A percentile compares a stretch with the other conserved stretches of the same genome.
Conservation (phyloP, 1,140 invertebrate species). For the Trichomalopsis sarcophagae region DNA sequence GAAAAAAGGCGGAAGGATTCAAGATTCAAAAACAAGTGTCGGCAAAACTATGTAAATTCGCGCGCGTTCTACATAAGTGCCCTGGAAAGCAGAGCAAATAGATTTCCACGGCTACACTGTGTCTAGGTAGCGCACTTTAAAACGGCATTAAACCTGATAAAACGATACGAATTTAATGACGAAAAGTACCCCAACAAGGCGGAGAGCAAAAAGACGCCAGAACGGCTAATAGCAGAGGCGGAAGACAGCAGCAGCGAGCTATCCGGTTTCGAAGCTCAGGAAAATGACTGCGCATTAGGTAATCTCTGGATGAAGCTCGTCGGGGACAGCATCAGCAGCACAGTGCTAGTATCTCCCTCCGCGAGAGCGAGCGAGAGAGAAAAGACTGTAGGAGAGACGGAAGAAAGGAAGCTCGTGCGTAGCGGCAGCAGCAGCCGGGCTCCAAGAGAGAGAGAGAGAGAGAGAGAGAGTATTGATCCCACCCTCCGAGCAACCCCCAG, state of each 20-base stretch:
- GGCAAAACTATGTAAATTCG: background rate
- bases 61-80: background rate
- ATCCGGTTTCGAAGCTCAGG: constrained; percentile 24
- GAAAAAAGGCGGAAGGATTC: background rate
- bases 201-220: background rate
- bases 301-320: constrained; percentile 39
- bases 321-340: constrained; percentile 43
- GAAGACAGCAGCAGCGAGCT: constrained; percentile 22
- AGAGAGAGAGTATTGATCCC: constrained; percentile 74
- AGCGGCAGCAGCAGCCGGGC: constrained; percentile 39
- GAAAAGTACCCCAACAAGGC: background rate
- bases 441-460: constrained; percentile 67
- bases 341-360: constrained; percentile 19
- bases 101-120: background rate
- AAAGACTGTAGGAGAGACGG: constrained; percentile 54
- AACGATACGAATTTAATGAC: constrained; percentile 16
- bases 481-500: constrained; percentile 69
- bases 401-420: constrained; percentile 62
- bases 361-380: constrained; percentile 22
- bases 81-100: background rate
- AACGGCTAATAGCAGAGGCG: constrained; percentile 11
- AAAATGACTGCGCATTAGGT: constrained; percentile 38
- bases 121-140: background rate
- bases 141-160: constrained; percentile 15
- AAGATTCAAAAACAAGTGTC: constrained; percentile 1